A percentile compares a stretch with the other conserved stretches of the same genome.
Conservation (phyloP, 2,113 vertebrate species). For the Myotis brandtii region DNA sequence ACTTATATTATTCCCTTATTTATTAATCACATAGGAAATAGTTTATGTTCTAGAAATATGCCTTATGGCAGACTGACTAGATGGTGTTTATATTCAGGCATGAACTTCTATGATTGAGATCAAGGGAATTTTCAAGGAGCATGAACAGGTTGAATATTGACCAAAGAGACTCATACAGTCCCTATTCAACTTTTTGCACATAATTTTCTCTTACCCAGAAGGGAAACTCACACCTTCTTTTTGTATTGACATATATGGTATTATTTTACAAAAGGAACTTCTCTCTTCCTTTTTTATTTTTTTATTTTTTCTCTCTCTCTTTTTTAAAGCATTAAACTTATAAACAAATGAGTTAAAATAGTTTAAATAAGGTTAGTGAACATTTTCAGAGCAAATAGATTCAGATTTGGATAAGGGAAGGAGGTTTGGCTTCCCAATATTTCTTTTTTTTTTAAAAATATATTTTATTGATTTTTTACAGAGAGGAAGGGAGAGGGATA, state of each 20-base stretch:
- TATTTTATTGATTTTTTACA: too few relatives aligned
- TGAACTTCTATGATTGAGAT: background rate
- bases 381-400: constrained; percentile 35
- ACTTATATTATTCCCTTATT: background rate
- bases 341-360: background rate
- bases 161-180: background rate
- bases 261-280: constrained; percentile 18
- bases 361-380: constrained; percentile 53
- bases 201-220: constrained; percentile 35
- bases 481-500: too few relatives aligned
- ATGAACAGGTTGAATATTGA: background rate
- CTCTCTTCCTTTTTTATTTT: background rate
- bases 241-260: background rate
- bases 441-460: constrained; percentile 11
- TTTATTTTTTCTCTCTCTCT: background rate
- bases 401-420: background rate
- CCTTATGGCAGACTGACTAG: background rate
- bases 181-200: background rate
- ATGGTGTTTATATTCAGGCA: background rate
- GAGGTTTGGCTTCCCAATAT: background rate
- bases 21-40: background rate
- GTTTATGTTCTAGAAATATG: background rate
- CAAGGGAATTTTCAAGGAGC: background rate
- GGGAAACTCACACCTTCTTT: background rate
- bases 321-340: background rate